Conservation (phyloP, 1,140 invertebrate genomes). For the Panonychus citri region DNA sequence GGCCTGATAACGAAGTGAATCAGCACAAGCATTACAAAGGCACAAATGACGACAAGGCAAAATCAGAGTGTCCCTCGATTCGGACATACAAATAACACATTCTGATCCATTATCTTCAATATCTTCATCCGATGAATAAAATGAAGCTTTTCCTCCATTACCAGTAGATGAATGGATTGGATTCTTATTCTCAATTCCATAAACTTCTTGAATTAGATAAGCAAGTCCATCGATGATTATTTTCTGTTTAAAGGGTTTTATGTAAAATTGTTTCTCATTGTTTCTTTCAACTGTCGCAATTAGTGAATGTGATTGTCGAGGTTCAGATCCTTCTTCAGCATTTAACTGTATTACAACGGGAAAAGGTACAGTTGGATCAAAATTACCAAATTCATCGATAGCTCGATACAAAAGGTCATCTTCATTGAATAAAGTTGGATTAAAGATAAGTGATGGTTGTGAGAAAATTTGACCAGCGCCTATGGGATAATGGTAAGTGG, state of each 20-base stretch:
- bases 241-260: conserved; percentile 95
- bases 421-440: conserved; percentile 40
- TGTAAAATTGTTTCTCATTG: conserved; percentile 57
- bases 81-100: conserved; percentile 98
- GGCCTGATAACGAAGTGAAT: conserved; percentile 79
- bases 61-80: conserved; percentile 86
- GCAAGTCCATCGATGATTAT: conserved; percentile 88
- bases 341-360: conserved; percentile 84
- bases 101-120: conserved; percentile 88
- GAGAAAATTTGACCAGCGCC: conserved; percentile 79
- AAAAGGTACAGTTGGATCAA: conserved; percentile 10
- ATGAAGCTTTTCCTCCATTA: neutral
- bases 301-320: conserved; percentile 77
- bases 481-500: conserved; percentile 74
- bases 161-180: conserved; percentile 17
- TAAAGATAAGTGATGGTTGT: conserved; percentile 60
- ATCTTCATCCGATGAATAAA: conserved; percentile 38
- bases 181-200: conserved; percentile 97
- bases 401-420: conserved; percentile 36
- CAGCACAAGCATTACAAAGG: conserved; percentile 86
- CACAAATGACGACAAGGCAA: conserved; percentile 93
- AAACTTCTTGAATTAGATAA: conserved; percentile 94
- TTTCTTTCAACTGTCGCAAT: conserved; percentile 80
- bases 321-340: conserved; percentile 72
- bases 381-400: conserved; percentile 11